Percentiles rank a stretch among this genome's conserved stretches.
Evolutionary conservation across 2,797 vertebrate genomes (phyloP).

Genomic region (Enteromius mattozi): DNA sequence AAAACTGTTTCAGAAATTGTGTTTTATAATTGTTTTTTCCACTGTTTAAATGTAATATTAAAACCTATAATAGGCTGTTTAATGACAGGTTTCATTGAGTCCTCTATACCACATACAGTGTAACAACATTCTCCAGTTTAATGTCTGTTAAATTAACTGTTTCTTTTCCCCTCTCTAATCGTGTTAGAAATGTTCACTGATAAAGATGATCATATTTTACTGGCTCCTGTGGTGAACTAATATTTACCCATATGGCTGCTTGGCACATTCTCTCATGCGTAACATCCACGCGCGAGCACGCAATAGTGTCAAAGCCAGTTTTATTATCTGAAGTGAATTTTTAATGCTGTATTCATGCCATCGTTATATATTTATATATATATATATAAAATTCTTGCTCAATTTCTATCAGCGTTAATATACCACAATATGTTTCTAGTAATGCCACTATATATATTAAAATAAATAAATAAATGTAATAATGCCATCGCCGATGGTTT

Average conservation of each 20-base stretch:
- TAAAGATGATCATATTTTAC: not conserved
- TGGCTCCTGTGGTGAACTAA: not conserved
- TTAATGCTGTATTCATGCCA: not conserved
- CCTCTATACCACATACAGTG: not conserved
- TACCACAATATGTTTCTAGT: not conserved
- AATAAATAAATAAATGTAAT: not conserved
- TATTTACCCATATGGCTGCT: slow-evolving; percentile 18
- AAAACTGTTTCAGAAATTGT: not conserved
- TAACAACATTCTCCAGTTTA: not conserved
- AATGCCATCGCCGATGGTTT: not conserved
- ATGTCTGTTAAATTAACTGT: not conserved
- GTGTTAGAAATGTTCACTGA: not conserved
- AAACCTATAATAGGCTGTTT: not conserved
- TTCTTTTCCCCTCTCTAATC: not conserved
- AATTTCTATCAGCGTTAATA: not conserved
- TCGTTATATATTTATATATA: not conserved
- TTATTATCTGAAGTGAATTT: not conserved
- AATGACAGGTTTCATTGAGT: not conserved
- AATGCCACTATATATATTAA: not conserved
- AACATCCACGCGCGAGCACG: slow-evolving; percentile 20
- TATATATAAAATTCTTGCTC: not conserved
- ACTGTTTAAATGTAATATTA: not conserved
- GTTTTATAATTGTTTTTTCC: not conserved
- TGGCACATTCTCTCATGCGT: slow-evolving; percentile 26
- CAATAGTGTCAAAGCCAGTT: not conserved